Base-by-base conservation (phyloP, 2,113 vertebrate species). In the Orycteropus afer region DNA sequence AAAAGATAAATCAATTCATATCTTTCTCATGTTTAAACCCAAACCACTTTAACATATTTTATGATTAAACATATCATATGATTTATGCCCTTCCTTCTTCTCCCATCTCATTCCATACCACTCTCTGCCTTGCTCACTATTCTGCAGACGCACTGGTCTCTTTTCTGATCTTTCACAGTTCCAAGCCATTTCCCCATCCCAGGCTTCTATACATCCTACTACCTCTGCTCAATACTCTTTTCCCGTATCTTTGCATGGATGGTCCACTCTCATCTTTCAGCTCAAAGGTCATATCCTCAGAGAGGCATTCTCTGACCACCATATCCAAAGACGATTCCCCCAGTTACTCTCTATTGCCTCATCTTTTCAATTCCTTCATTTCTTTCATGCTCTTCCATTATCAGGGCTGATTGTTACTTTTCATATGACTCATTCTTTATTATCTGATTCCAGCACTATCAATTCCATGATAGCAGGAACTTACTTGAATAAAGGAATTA, bases 51-150 rank as follows among this genome's bases (percentile, higher is more conserved):
- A 7, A 4, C n/a, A 83, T 34, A 6, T 8, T 34, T 74, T n/a
- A n/a, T n/a, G n/a, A n/a, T n/a, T 23, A 49, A 6, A 23, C 15
- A 15, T 2, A 13, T 12, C 37, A 7, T 0, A 2, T 40, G 40
- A 29, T 15, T 25, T 37, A 73, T 17, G 13, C 13, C 51, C 25
- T 23, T n/a, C 51, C n/a, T 3, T 6, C 25, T 29, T 32, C 2
- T 32, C 7, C 59, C 6, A 20, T 34, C 11, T 37, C 7, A 1
- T 9, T 32, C 37, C 37, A 45, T 4, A 61, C 17, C 63, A 29
- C 8, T 6, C 74, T 69, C 85, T 40, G 53, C 34, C 55, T 42
- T n/a, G 11, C 61, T 76, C 23, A 22, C n/a, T 73, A 0, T 32
- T 63, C 76, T 55, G 61, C 13, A 45, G 42, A 51, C 63, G 13